Base-by-base conservation (phyloP, 2,888 invertebrate species). In the Polydrusus tereticollis region DNA sequence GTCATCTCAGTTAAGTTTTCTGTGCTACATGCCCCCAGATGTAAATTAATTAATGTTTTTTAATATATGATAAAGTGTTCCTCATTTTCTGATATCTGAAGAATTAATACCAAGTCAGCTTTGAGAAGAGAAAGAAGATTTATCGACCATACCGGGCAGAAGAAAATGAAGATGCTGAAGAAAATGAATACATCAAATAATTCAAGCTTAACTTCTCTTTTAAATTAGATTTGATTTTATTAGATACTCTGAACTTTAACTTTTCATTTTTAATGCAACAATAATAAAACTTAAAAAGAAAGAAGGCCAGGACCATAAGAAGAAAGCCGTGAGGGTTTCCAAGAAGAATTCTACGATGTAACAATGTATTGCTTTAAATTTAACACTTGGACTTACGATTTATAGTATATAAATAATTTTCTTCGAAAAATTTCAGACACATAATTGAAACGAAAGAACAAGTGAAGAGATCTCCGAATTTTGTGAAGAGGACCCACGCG, bases 401-500 rank as follows among this genome's bases (percentile, higher is more conserved):
- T 16, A 2, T 16, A 6, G 12, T 8, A 10, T 7, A 10, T 45
- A 1, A 21, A 47, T 47, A 47, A n/a, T 41, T 41, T 23, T 14
- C 2, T n/a, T n/a, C n/a, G n/a, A 29, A 47, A 50, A 20, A 33
- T 63, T 63, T 26, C 50, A 63, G 63, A 50, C 29, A 36, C 6
- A 63, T 63, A 33, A 43, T 47, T 47, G 36, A 63, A 47, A 47
- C 63, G 3, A 63, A 45, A 23, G 26, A 43, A 26, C 60, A 60
- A 16, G 45, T 58, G 7, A 67, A 58, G 47, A 45, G 63, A 33
- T 12, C 63, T 2, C 43, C 62, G 16, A 29, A 33, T 16, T 63
- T 63, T 36, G 26, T 63, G 6, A 33, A 45, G 26, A 23, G 36
- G 36, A 33, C 64, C 1, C 52, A 64, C 3, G 7, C 26, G 20